phyloP scores from a whole-genome alignment of 2,888 invertebrate genomes.

The Melieria crassipennis region DNA sequence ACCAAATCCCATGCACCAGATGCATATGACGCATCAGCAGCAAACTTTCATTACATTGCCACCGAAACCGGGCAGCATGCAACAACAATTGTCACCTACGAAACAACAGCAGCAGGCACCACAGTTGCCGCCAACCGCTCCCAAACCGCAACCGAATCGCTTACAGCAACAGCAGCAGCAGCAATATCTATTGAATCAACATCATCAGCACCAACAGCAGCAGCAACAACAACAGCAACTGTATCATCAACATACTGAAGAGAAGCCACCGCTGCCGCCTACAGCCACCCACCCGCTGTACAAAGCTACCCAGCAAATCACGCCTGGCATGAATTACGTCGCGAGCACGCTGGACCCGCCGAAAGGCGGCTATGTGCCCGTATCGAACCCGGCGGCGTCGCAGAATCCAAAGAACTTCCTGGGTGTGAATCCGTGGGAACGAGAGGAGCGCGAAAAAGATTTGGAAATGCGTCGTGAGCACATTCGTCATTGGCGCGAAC shows the following conservation, averaged over 20 bases:
- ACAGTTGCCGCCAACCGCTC: conserved; percentile 43
- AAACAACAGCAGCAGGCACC: conserved; percentile 51
- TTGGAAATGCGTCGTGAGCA: conserved; percentile 76
- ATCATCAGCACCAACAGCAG: conserved; percentile 39
- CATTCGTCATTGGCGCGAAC: conserved; percentile 83
- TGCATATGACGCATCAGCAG: conserved; percentile 60
- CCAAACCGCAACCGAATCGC: conserved; percentile 47
- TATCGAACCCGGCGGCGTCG: conserved; percentile 47
- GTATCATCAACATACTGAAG: conserved; percentile 44
- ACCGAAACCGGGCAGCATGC: conserved; percentile 53
- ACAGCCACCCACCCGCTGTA: conserved; percentile 78
- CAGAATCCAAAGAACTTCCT: conserved; percentile 50
- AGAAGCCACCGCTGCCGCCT: conserved; percentile 74
- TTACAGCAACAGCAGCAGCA: conserved; percentile 42
- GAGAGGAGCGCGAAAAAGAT: conserved; percentile 90
- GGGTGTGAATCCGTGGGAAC: conserved; percentile 87
- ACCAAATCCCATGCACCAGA: conserved; percentile 73
- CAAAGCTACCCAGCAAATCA: conserved; percentile 56
- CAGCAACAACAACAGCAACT: conserved; percentile 43
- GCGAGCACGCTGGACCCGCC: conserved; percentile 80
- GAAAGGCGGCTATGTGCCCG: conserved; percentile 76
- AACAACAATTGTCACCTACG: conserved; percentile 47
- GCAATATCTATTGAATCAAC: conserved; percentile 35
- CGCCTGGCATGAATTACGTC: conserved; percentile 68
- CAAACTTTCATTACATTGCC: conserved; percentile 57